Evolutionary conservation across 2,888 invertebrate genomes (phyloP), one percentile per base, ranked within the genome.

Genomic region (Xestia ashworthii): DNA sequence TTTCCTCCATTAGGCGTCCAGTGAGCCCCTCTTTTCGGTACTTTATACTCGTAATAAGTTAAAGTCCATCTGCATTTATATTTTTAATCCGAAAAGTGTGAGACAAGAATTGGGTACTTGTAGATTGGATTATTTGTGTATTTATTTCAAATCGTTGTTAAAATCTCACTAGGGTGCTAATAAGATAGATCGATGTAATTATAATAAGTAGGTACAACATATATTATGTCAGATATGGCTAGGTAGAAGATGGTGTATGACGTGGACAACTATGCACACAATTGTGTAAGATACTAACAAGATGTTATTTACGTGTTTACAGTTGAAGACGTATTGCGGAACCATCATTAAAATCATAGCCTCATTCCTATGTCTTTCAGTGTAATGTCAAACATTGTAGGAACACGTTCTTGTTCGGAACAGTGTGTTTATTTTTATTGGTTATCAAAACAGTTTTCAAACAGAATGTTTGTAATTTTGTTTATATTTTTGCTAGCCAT

Each of bases 401-500:
- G 32, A 74, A 71, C 25, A 68, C 75, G 85, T 78, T 62, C 79
- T 69, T 38, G 14, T 50, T 64, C 55, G 14, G 22, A 55, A 53
- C 4, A 46, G 60, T 66, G 32, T 38, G 1, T 14, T 38, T 48
- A 65, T 11, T 9, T 50, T 19, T 14, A 32, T 1, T 5, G 25
- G 1, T 58, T 53, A 4, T 38, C 9, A 41, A 41, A 12, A 25
- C 19, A 3, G 1, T 58, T 8, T 38, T 60, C 25, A 5, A 46
- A 25, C n/a, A 91, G 71, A 71, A 95, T 95, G 95, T 88, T 94
- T 22, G 89, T 94, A 3, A 71, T 93, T 41, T 44, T 89, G 19
- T 62, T 93, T 55, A 70, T 94, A n/a, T 75, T 91, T 68, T 62
- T 94, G 4, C 69, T 93, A 16, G 84, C 82, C 38, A n/a, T 91